Conservation (phyloP, 2,113 vertebrate genomes). For the Macroglossus sobrinus region DNA sequence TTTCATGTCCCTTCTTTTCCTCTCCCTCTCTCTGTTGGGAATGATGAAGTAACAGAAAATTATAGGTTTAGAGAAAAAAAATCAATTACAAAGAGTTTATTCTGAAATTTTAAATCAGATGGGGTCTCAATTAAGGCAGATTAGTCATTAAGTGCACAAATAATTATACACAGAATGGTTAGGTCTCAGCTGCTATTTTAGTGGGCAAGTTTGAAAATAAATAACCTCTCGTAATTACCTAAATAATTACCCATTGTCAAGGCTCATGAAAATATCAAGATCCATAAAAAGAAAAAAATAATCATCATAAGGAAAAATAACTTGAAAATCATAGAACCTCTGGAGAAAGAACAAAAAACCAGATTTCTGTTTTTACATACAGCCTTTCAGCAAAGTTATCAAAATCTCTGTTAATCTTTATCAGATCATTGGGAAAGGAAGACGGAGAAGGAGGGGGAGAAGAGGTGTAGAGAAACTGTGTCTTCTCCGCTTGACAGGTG, state of each 20-base stretch:
- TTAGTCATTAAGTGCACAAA: conserved; percentile 61
- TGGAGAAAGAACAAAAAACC: conserved; percentile 8
- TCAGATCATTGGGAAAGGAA: neutral
- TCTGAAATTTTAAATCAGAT: conserved; percentile 66
- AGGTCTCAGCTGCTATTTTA: conserved; percentile 66
- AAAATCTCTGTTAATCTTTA: neutral
- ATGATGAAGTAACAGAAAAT: conserved; percentile 63
- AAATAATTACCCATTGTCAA: conserved; percentile 27
- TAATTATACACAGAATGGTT: conserved; percentile 54
- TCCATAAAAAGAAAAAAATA: conserved; percentile 39
- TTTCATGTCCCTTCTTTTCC: neutral
- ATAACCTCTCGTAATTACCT: neutral
- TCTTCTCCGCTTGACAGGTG: neutral
- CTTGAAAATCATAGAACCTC: neutral
- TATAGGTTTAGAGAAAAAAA: neutral
- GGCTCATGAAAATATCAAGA: neutral
- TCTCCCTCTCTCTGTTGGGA: neutral
- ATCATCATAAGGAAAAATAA: neutral
- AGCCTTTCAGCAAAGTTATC: neutral
- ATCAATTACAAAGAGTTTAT: conserved; percentile 42
- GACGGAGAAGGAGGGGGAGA: neutral
- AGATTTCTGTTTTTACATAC: neutral
- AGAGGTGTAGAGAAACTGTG: neutral
- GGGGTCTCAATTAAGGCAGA: conserved; percentile 55
- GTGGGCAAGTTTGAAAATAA: conserved; percentile 64